Evolutionary conservation across 2,797 vertebrate species (phyloP), one percentile per base, ranked within the genome.

Genomic region (Vespertilio murinus): DNA sequence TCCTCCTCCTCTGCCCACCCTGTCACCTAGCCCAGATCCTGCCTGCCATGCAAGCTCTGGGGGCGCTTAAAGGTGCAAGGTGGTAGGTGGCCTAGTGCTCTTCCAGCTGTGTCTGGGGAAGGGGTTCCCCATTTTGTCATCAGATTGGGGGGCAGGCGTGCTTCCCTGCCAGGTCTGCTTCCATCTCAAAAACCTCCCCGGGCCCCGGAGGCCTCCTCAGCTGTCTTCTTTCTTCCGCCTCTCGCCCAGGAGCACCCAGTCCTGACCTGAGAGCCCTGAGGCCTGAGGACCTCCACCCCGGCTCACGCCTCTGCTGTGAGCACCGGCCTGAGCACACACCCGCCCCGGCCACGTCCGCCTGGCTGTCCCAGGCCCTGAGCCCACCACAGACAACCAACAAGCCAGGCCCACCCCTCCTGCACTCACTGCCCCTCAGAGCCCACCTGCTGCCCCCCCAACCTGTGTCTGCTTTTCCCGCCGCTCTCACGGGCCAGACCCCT

Each of bases 91-190:
- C 42, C 40, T 17, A 18, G 38, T n/a, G 4, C 28, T 33, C 42
- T 28, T 28, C 79, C 23, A 38, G 61, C 52, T 22, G 8, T 28
- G 30, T 16, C 78, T 6, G 17, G 1, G 30, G 9, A n/a, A 25
- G 25, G 67, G 56, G 17, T 5, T 16, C 25, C 56, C 23, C 23
- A 25, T 64, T 28, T 6, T 6, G 35, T 65, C 18, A 54, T 38
- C 30, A 2, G 8, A 22, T 22, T 5, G 5, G 1, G 1, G 28
- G 5, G 12, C 22, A 22, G 33, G 9, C 1, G 0, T 9, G 8
- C 59, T n/a, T 47, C 45, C 61, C 17, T 83, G 54, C 40, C 11
- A 30, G 49, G 33, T 40, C 67, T 74, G 75, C 25, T 65, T 52
- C 33, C 45, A 23, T 25, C 35, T 23, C 28, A 17, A 77, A 52